Evolutionary conservation across 2,797 vertebrate genomes (phyloP).

Genomic region (Spea hammondii): DNA sequence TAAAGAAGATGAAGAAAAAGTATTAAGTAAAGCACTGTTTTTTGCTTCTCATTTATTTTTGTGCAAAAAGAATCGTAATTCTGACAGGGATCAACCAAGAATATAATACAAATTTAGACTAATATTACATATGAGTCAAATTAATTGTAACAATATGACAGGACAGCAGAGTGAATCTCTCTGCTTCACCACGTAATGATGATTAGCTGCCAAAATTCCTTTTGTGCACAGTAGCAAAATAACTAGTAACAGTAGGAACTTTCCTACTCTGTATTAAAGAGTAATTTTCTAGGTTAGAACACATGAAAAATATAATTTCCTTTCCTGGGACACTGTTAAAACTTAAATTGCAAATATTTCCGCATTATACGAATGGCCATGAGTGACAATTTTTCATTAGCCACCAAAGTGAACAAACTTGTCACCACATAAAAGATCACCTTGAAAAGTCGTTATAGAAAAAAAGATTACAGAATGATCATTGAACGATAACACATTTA

Average conservation of each 20-base stretch:
- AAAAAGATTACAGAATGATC: neutral
- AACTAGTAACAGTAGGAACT: conserved; percentile 1
- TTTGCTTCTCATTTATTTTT: too few species aligned
- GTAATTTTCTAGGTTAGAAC: neutral
- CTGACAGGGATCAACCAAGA: neutral
- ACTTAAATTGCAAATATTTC: neutral
- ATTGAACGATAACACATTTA: neutral
- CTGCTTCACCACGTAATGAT: neutral
- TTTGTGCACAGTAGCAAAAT: neutral
- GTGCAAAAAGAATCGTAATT: too few species aligned
- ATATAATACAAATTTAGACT: neutral
- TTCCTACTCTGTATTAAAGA: neutral
- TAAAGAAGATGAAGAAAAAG: too few species aligned
- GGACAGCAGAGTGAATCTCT: neutral
- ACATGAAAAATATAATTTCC: neutral
- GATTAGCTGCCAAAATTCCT: conserved; percentile 5
- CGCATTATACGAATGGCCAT: neutral
- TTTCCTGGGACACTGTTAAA: neutral
- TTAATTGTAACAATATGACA: conserved; percentile 1
- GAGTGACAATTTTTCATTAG: neutral
- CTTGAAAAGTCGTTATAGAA: neutral
- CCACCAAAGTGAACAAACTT: neutral
- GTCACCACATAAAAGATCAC: neutral
- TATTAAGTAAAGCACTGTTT: too few species aligned
- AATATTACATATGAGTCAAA: neutral